phyloP scores from a whole-genome alignment of 1,140 invertebrate species.

The Drosophila busckii region DNA sequence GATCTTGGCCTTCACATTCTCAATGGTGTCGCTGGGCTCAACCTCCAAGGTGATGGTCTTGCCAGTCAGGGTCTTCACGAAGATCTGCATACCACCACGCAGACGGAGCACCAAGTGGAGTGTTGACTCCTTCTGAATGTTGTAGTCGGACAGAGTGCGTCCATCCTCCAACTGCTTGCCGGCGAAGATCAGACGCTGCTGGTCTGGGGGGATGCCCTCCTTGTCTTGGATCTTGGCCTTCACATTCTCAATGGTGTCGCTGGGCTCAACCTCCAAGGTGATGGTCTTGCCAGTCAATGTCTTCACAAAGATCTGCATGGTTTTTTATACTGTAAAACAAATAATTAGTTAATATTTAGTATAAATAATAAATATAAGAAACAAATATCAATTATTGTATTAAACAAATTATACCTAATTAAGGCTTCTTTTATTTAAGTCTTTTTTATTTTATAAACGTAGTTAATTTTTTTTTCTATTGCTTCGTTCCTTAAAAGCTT shows the following conservation, averaged over 20 bases:
- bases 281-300: constrained; percentile 96
- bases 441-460: too few species aligned
- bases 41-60: constrained; percentile 92
- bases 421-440: too few species aligned
- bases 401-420: too few species aligned
- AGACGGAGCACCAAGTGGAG: constrained; percentile 83
- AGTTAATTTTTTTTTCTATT: background rate
- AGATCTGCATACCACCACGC: constrained; percentile 85
- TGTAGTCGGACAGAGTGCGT: constrained; percentile 81
- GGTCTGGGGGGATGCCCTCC: constrained; percentile 83
- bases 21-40: constrained; percentile 89
- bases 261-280: constrained; percentile 87
- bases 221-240: constrained; percentile 88
- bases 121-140: constrained; percentile 83
- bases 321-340: constrained; percentile 44
- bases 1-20: constrained; percentile 91
- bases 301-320: constrained; percentile 83
- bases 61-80: constrained; percentile 90
- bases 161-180: constrained; percentile 85
- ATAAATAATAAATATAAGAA: too few species aligned
- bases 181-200: constrained; percentile 80
- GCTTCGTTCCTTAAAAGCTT: too few species aligned
- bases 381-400: too few species aligned
- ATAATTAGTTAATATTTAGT: too few species aligned
- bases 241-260: constrained; percentile 87